These are phyloP conservation scores for Conus ventricosus DNA, from an alignment of 1,140 invertebrate genomes.

Conservation along the genomic window DNA sequence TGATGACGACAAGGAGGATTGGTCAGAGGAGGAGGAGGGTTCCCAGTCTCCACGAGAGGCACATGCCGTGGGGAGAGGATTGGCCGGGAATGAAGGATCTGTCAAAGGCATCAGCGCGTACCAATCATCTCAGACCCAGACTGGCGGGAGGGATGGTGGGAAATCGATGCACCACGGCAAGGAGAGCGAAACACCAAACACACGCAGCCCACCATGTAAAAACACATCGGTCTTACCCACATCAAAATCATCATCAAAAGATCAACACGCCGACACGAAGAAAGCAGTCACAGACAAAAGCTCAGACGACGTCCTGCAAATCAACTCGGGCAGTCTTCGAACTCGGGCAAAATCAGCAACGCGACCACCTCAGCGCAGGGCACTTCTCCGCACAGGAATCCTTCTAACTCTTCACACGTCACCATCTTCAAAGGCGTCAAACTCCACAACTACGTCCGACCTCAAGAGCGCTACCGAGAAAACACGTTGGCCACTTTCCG, in stretches of 20 bases:
- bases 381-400: background rate
- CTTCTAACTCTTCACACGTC: background rate
- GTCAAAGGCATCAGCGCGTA: background rate
- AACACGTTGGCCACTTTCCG: background rate
- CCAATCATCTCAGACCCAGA: background rate
- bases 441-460: conserved; percentile 29
- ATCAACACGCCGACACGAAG: background rate
- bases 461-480: conserved; percentile 10
- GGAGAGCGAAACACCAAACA: background rate
- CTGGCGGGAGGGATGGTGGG: background rate
- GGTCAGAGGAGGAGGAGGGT: background rate
- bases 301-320: background rate
- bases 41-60: background rate
- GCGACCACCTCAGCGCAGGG: background rate
- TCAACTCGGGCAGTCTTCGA: background rate
- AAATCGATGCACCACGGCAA: background rate
- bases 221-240: background rate
- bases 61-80: background rate
- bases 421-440: conserved; percentile 15
- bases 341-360: background rate
- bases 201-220: background rate
- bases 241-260: background rate
- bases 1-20: background rate
- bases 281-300: background rate
- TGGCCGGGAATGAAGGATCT: background rate